Percentiles rank a stretch among this genome's conserved stretches.
phyloP scores from a whole-genome alignment of 2,797 vertebrate genomes.

The Anguilla megastoma region DNA sequence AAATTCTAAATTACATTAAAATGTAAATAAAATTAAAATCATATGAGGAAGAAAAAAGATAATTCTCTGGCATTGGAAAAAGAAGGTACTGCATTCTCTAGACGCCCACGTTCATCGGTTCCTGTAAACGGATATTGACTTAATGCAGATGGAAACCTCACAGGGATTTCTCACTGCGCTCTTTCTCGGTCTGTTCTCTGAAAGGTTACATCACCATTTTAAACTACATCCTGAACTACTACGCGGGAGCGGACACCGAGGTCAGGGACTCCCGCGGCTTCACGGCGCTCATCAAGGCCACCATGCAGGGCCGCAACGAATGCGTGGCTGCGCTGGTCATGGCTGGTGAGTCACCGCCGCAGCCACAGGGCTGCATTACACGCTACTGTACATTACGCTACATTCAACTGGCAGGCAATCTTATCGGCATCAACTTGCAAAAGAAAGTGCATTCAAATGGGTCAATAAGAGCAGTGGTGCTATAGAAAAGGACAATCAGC shows the following conservation, averaged over 20 bases:
- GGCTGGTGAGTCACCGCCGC: constrained; percentile 59
- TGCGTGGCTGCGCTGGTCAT: constrained; percentile 79
- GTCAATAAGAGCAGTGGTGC: too few species aligned
- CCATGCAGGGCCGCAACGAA: constrained; percentile 74
- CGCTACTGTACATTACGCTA: too few species aligned
- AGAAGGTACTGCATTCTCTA: background rate
- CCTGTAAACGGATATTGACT: background rate
- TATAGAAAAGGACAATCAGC: too few species aligned
- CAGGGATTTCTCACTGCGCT: background rate
- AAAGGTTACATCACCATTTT: constrained; percentile 79
- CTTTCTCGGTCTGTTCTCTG: background rate
- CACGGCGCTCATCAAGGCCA: constrained; percentile 87
- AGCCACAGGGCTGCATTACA: background rate
- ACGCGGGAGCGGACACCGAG: constrained; percentile 74
- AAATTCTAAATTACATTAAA: too few species aligned
- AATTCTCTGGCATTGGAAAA: too few species aligned
- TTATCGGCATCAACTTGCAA: too few species aligned
- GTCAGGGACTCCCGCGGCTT: constrained; percentile 77
- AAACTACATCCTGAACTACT: constrained; percentile 86
- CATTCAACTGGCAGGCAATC: too few species aligned
- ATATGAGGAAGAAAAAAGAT: too few species aligned
- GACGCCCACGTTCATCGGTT: background rate
- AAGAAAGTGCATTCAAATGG: too few species aligned
- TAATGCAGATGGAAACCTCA: background rate
- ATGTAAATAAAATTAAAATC: too few species aligned